Conservation (phyloP, 1,140 invertebrate genomes). For the Rhagoletis pomonella region DNA sequence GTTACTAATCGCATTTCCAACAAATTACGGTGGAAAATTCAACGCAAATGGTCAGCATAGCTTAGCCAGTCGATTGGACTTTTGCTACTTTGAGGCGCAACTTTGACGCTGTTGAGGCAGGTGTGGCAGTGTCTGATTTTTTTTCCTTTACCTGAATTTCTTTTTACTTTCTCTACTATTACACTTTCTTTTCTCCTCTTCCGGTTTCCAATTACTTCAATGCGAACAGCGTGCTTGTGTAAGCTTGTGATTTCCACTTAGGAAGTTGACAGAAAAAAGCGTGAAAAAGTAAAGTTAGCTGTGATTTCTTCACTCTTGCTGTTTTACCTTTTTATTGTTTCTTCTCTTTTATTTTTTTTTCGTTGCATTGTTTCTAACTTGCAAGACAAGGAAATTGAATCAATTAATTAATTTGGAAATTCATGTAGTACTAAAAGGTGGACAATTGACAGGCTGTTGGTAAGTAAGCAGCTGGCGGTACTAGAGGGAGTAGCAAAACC, state of each 20-base stretch:
- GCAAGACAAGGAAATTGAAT: slow-evolving; percentile 40
- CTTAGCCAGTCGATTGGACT: not conserved
- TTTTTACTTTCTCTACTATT: not conserved
- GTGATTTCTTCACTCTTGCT: not conserved
- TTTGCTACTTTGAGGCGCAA: slow-evolving; percentile 11
- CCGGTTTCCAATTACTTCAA: slow-evolving; percentile 22
- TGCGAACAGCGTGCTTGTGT: not conserved
- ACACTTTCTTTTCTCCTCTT: slow-evolving; percentile 35
- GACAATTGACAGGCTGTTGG: not conserved
- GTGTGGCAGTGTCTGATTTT: not conserved
- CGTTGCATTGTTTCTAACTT: not conserved
- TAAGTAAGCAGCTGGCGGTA: not conserved
- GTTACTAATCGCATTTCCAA: slow-evolving; percentile 46
- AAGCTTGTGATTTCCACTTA: not conserved
- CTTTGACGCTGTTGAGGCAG: slow-evolving; percentile 16
- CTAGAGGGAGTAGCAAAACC: too few relatives aligned
- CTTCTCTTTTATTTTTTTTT: not conserved
- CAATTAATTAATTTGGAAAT: slow-evolving; percentile 45
- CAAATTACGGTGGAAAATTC: slow-evolving; percentile 39
- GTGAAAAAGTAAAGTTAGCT: slow-evolving; percentile 40
- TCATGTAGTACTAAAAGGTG: slow-evolving; percentile 13
- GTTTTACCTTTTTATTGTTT: slow-evolving; percentile 18
- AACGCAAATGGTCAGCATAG: slow-evolving; percentile 15
- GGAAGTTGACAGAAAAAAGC: slow-evolving; percentile 29
- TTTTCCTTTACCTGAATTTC: not conserved